Conservation (phyloP, 2,797 vertebrate genomes). For the Xenentodon cancila region DNA sequence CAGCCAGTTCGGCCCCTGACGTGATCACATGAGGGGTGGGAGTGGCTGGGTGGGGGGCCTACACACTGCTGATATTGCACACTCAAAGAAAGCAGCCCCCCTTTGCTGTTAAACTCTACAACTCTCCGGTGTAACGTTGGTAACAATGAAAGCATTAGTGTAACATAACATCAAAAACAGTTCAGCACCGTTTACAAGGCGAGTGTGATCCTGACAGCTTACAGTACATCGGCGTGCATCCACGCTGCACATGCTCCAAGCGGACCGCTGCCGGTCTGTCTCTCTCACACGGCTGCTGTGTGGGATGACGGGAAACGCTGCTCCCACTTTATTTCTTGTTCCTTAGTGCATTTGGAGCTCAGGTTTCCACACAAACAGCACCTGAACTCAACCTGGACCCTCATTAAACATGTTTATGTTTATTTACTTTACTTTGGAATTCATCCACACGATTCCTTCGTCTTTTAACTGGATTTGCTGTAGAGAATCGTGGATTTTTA, state of each 20-base stretch:
- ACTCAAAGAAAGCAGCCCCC: constrained; percentile 15
- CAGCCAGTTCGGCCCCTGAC: constrained; percentile 57
- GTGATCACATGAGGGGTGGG: constrained; percentile 15
- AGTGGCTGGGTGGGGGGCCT: constrained; percentile 16
- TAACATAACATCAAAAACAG: constrained; percentile 9
- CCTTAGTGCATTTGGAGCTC: constrained; percentile 5
- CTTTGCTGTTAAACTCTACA: constrained; percentile 4
- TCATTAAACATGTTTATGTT: neutral
- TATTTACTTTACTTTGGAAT: too few relatives aligned
- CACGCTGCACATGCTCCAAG: neutral
- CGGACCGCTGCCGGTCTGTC: too few relatives aligned
- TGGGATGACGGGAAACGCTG: too few relatives aligned
- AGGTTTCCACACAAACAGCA: neutral
- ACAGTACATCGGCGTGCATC: constrained; percentile 28
- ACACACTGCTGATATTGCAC: constrained; percentile 73
- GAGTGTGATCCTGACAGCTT: constrained; percentile 11
- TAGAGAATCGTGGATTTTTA: neutral
- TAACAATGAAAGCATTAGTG: neutral
- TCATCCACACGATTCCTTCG: neutral
- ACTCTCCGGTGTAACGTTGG: constrained; percentile 26
- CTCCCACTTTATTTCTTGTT: neutral
- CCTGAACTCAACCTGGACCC: constrained; percentile 4
- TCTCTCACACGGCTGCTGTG: too few relatives aligned
- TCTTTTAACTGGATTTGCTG: neutral
- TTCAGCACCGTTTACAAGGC: constrained; percentile 1